Base-by-base conservation (phyloP, 1,140 invertebrate species). In the Trichoplusia ni region DNA sequence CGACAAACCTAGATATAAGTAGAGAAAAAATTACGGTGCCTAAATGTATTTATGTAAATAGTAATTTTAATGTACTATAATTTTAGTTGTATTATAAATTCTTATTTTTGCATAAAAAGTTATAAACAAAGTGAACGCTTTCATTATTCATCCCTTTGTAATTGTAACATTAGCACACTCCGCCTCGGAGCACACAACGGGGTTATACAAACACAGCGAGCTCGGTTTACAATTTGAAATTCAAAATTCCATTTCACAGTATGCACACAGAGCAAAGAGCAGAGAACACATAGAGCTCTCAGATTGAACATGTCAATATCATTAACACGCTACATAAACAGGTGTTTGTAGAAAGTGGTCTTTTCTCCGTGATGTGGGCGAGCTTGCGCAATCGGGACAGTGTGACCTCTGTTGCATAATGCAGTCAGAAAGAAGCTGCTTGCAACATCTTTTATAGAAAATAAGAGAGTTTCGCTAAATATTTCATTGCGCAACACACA, bases 41-140 rank as follows among this genome's bases (percentile, higher is more conserved):
- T 90, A 89, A 90, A 90, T 90, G 88, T 90, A 90, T 90, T 90
- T 90, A 90, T 90, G 88, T 90, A 90, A 90, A 90, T 89, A 90
- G 88, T 90, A 89, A 90, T 89, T 90, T 90, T 90, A 90, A 90
- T 86, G 78, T 82, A 69, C 51, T 27, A 67, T 89, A 89, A 89
- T 86, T 84, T 65, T 90, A 90, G 88, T 82, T 89, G 84, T 89
- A 89, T 82, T 76, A 88, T 90, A 88, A 88, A 80, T 81, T 85
- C 76, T 84, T 71, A 61, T 87, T 83, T 90, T 90, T 90, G 88
- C 88, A 90, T 90, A 90, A 90, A 90, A 90, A 77, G 75, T 75
- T 81, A 84, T 86, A 86, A 89, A 90, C 76, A 67, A 85, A 79
- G 21, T 33, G 27, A 56, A 49, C 37, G 60, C 29, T 72, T 69